Base-by-base conservation (phyloP, 2,113 vertebrate genomes). In the Anas platyrhynchos region DNA sequence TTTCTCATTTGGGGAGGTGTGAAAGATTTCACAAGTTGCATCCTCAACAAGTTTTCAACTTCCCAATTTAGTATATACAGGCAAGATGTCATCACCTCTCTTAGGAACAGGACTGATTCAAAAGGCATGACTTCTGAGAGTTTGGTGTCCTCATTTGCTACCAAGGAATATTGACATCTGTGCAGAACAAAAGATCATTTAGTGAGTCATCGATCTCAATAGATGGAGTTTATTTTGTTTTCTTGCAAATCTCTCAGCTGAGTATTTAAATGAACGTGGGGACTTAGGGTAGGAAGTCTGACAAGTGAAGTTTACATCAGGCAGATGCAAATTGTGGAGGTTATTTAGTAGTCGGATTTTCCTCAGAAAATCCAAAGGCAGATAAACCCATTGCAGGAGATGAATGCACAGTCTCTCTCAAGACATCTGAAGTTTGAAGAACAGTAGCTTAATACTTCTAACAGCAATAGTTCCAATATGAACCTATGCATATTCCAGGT, bases 311-410 rank as follows among this genome's bases (percentile, higher is more conserved):
- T 74, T 56, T 56, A 23, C 54, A 43, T 88, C 76, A 38, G 61
- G 79, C 76, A 93, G 69, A 74, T 94, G 93, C 93, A 62, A 73
- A 59, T 77, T 83, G 87, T 89, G 86, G 93, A 94, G 90, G 91
- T 93, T 96, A 94, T 95, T 78, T 91, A 87, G 44, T 83, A 91
- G 63, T 93, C 88, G 91, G 65, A 93, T 89, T 93, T 63, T 78
- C 38, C 31, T 36, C 36, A 76, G 27, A 96, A 88, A 61, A 43
- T 41, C 55, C 46, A 74, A 63, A 96, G 38, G 92, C 90, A 92
- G 90, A 93, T 93, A 69, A 52, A 90, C 50, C 74, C 67, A 81
- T 66, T 58, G 26, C 31, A 78, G 77, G 61, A 66, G 90, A 90
- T 71, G 32, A 25, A 63, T 75, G 66, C 38, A 79, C 72, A 80